phyloP scores from a whole-genome alignment of 2,888 invertebrate species.

The Hedychridium roseum region DNA sequence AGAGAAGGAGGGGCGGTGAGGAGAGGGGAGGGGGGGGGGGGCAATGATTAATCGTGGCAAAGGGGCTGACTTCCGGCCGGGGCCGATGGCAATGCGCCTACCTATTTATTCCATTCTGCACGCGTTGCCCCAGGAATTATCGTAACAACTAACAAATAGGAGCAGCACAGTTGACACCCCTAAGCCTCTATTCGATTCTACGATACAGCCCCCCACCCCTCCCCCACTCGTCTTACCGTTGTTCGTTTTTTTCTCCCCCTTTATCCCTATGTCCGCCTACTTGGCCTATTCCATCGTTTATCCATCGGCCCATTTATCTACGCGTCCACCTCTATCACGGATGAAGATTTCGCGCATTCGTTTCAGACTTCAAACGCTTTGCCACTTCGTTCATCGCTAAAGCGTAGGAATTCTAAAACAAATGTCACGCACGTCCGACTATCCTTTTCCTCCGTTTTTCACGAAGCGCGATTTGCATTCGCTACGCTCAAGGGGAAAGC shows the following conservation, averaged over 20 bases:
- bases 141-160: no score
- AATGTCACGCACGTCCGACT: conserved; percentile 67
- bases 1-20: no score
- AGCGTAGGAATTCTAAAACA: conserved; percentile 97
- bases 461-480: no score
- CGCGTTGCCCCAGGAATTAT: no score
- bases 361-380: conserved; percentile 98
- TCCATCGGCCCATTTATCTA: conserved; percentile 6
- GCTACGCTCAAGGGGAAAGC: no score
- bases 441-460: no score
- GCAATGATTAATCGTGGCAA: conserved; percentile 25
- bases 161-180: no score
- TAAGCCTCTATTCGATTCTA: conserved; percentile 6
- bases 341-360: conserved; percentile 66
- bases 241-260: not conserved
- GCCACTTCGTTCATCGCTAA: conserved; percentile 81
- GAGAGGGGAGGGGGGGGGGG: conserved; percentile 6
- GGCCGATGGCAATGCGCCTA: no score
- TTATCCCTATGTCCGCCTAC: not conserved
- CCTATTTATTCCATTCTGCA: no score
- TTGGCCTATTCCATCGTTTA: conserved; percentile 15
- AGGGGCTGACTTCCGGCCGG: conserved; percentile 18
- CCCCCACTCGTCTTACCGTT: not conserved
- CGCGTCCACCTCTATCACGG: conserved; percentile 15
- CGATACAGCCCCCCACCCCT: not conserved